Evolutionary conservation across 2,113 vertebrate species (phyloP), one percentile per base, ranked within the genome.

Genomic region (Odontesthes bonariensis): DNA sequence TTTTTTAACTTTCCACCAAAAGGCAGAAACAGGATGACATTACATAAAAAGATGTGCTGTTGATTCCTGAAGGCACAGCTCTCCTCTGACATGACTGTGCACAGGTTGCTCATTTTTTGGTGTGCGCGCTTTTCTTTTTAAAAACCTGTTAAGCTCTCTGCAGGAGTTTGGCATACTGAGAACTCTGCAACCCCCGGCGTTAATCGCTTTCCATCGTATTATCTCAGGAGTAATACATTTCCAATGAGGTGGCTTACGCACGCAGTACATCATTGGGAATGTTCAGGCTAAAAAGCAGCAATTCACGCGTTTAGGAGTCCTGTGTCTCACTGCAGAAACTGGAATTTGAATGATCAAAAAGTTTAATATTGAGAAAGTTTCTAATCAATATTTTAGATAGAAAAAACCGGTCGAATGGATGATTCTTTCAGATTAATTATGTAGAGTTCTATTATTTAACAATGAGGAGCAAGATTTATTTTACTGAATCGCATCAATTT

Each of bases 1-100:
- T 35, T 56, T 35, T 16, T 32, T 17, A 56, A 33, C 23, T 16
- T 46, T 3, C 38, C 19, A 63, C 38, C 12, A 62, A 63, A 62
- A 73, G n/a, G 23, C 52, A 65, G 44, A 44, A 44, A 6, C 31
- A 49, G 55, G 5, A 57, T 40, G 53, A 73, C 47, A 35, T 63
- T 63, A 22, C n/a, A 42, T 55, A n/a, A 53, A 56, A 57, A 27
- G 42, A 51, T 65, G 20, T 17, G 20, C 17, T 12, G n/a, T 44
- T 54, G 52, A 49, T 65, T 65, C 31, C 53, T 73, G 20, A n/a
- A 56, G 52, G 31, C 31, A 38, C n/a, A 38, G 14, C 7, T 14
- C 13, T 66, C n/a, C 16, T 52, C 32, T 16, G 32, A 38, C 13
- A 20, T 66, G n/a, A 53, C 32, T 22, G n/a, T n/a, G 35, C 5